These are phyloP conservation scores for Meiosimyza platycephala DNA, from an alignment of 2,888 invertebrate genomes.

Conservation along the genomic window DNA sequence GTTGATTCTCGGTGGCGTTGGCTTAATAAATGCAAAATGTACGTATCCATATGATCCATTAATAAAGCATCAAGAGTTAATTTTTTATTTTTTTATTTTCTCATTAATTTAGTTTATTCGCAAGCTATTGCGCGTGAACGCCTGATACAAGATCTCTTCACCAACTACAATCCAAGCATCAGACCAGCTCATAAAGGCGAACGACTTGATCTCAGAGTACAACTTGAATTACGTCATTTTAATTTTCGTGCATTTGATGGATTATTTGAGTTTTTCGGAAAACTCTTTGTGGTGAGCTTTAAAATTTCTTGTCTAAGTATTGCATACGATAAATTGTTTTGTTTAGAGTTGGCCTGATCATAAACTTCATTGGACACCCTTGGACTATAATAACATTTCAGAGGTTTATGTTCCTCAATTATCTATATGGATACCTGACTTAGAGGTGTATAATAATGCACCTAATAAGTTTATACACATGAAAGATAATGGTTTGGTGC, in stretches of 20 bases:
- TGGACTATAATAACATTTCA: conserved; percentile 73
- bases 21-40: too few relatives aligned
- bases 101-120: conserved; percentile 28
- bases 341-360: conserved; percentile 77
- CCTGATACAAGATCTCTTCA: conserved; percentile 45
- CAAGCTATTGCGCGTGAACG: conserved; percentile 38
- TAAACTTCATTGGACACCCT: conserved; percentile 77
- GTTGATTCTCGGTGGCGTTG: too few relatives aligned
- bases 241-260: conserved; percentile 47
- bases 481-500: conserved; percentile 45
- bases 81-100: not conserved
- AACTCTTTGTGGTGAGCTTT: conserved; percentile 45
- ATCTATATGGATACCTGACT: conserved; percentile 82
- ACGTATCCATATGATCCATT: too few relatives aligned
- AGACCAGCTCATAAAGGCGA: conserved; percentile 42
- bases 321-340: not conserved
- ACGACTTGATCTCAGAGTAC: conserved; percentile 38
- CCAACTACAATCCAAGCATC: conserved; percentile 44
- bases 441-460: conserved; percentile 76
- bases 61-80: too few relatives aligned
- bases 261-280: conserved; percentile 47
- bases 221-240: conserved; percentile 47
- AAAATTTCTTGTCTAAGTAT: not conserved
- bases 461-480: conserved; percentile 67
- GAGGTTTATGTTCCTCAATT: conserved; percentile 72